A percentile compares a stretch with the other conserved stretches of the same genome.
Conservation (phyloP, 2,113 vertebrate genomes). For the Chionomys nivalis region DNA sequence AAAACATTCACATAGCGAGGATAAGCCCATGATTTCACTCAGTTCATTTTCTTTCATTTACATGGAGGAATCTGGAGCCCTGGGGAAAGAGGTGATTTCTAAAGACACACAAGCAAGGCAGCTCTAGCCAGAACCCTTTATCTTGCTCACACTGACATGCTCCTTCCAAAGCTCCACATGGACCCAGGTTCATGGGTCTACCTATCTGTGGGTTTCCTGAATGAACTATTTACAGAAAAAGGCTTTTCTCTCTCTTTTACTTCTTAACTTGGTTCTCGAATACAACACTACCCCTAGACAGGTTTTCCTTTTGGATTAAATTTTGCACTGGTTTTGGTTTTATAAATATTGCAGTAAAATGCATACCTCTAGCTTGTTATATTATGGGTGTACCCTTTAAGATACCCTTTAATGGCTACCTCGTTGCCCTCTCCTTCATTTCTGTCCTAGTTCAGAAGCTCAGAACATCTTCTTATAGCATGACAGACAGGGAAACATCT, state of each 20-base stretch:
- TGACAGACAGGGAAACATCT: constrained; percentile 24
- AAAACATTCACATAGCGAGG: background rate
- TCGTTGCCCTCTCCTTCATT: no score
- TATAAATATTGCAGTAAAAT: background rate
- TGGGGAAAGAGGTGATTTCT: background rate
- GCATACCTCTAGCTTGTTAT: no score
- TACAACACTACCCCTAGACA: accelerated
- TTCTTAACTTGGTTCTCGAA: background rate
- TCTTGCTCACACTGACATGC: background rate
- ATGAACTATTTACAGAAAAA: background rate
- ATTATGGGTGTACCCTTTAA: background rate
- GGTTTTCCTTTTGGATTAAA: background rate
- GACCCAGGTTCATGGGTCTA: background rate
- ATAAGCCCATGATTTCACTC: background rate
- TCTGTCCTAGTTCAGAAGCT: constrained; percentile 78
- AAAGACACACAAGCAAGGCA: background rate
- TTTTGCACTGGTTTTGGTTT: background rate
- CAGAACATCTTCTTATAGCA: constrained; percentile 85
- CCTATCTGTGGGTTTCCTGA: background rate
- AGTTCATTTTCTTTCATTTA: background rate
- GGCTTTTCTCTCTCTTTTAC: background rate
- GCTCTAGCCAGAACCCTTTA: background rate
- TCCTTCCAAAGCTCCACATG: background rate
- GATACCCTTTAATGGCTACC: background rate
- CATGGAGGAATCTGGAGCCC: background rate